A percentile compares a stretch with the other conserved stretches of the same genome.
phyloP scores from a whole-genome alignment of 2,797 vertebrate species.

The Myripristis murdjan region DNA sequence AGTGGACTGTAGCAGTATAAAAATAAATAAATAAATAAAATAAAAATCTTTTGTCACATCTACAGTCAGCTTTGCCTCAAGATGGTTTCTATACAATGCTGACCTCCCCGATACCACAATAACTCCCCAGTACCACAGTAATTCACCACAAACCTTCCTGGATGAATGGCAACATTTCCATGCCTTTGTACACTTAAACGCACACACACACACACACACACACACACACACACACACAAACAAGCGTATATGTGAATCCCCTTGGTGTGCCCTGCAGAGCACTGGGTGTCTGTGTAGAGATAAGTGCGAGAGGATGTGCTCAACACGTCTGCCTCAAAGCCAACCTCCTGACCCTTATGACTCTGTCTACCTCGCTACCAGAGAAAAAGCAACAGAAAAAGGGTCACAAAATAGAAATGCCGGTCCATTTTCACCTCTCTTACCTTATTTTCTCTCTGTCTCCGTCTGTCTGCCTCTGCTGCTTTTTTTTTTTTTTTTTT shows the following conservation, averaged over 20 bases:
- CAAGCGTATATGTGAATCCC: too few relatives aligned
- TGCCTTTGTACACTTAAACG: neutral
- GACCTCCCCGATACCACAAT: conserved; percentile 30
- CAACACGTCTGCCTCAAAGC: conserved; percentile 12
- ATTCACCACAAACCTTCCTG: neutral
- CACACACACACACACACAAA: neutral
- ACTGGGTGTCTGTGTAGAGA: conserved; percentile 1
- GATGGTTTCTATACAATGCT: conserved; percentile 31
- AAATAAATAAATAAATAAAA: conserved; percentile 1
- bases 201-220: neutral
- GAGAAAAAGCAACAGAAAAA: conserved; percentile 29
- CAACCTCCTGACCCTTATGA: conserved; percentile 15
- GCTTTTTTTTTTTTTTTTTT: conserved; percentile 17
- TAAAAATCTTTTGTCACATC: conserved; percentile 3
- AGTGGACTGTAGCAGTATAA: neutral
- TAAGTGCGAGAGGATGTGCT: neutral
- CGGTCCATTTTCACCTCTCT: conserved; percentile 35
- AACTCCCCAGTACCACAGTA: conserved; percentile 26
- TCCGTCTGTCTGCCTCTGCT: neutral
- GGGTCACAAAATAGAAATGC: conserved; percentile 30
- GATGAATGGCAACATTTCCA: neutral
- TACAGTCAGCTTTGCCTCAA: conserved; percentile 28
- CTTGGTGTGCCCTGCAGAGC: conserved; percentile 4
- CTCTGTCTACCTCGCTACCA: neutral
- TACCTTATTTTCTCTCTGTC: conserved; percentile 4